Conservation (phyloP, 1,140 invertebrate genomes). For the Panagrolaimus sp. region DNA sequence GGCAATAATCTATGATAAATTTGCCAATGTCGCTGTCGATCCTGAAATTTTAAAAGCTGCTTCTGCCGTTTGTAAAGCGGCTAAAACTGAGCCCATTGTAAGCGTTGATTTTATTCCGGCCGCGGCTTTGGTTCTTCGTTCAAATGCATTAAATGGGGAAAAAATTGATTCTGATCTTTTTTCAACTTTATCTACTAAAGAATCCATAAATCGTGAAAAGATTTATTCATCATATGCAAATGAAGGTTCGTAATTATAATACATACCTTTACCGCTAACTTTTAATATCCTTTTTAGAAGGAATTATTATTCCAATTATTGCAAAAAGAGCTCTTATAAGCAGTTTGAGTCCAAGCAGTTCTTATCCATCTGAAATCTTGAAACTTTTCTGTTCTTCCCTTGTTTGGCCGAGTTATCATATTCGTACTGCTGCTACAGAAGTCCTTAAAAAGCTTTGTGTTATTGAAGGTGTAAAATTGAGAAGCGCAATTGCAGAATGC, state of each 20-base stretch:
- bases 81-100: neutral
- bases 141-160: neutral
- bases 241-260: neutral
- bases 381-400: neutral
- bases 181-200: constrained; percentile 5
- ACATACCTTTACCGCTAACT: too few relatives aligned
- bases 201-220: neutral
- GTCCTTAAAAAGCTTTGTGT: neutral
- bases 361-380: neutral
- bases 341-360: neutral
- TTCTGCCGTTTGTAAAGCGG: neutral
- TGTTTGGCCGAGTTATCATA: neutral
- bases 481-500: neutral
- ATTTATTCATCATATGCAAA: neutral
- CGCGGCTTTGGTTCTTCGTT: neutral
- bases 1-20: neutral
- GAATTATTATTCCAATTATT: neutral
- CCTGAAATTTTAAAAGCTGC: neutral
- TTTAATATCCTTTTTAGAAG: neutral
- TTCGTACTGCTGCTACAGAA: neutral
- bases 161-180: neutral
- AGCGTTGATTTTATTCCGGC: constrained; percentile 10
- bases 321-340: neutral
- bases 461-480: constrained; percentile 1
- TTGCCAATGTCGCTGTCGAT: neutral